Percentiles rank a stretch among this genome's conserved stretches.
Conservation (phyloP, 2,888 invertebrate species). For the Aspidiotus destructor region DNA sequence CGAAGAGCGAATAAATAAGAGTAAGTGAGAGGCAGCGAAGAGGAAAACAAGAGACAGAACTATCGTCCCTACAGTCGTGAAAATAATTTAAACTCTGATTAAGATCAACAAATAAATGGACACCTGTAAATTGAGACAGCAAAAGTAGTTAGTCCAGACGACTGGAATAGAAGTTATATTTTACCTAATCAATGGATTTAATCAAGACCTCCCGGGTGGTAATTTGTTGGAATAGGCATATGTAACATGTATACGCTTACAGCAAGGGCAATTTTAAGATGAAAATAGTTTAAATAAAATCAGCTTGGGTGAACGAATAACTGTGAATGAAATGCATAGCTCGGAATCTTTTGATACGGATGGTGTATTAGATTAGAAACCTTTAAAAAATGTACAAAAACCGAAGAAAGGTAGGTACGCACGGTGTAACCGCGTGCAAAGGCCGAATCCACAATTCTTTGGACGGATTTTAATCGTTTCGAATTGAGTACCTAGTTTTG, state of each 20-base stretch:
- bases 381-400: not conserved
- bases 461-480: not conserved
- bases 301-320: conserved; percentile 1
- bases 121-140: conserved; percentile 32
- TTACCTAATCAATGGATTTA: conserved; percentile 32
- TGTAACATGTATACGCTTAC: conserved; percentile 9
- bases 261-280: not conserved
- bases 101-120: conserved; percentile 33
- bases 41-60: conserved; percentile 9
- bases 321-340: not conserved
- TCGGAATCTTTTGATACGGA: conserved; percentile 11
- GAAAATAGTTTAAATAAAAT: conserved; percentile 18
- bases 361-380: conserved; percentile 23
- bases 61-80: conserved; percentile 21
- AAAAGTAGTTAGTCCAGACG: conserved; percentile 32
- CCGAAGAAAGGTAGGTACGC: not conserved
- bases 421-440: not conserved
- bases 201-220: conserved; percentile 33
- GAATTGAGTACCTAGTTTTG: not conserved
- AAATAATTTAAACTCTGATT: conserved; percentile 32
- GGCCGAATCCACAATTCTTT: not conserved
- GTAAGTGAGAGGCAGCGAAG: not conserved
- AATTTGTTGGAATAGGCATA: conserved; percentile 32
- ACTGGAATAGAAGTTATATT: conserved; percentile 30
- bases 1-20: conserved; percentile 3